phyloP scores from a whole-genome alignment of 2,888 invertebrate genomes.

The Harmothoe impar region DNA sequence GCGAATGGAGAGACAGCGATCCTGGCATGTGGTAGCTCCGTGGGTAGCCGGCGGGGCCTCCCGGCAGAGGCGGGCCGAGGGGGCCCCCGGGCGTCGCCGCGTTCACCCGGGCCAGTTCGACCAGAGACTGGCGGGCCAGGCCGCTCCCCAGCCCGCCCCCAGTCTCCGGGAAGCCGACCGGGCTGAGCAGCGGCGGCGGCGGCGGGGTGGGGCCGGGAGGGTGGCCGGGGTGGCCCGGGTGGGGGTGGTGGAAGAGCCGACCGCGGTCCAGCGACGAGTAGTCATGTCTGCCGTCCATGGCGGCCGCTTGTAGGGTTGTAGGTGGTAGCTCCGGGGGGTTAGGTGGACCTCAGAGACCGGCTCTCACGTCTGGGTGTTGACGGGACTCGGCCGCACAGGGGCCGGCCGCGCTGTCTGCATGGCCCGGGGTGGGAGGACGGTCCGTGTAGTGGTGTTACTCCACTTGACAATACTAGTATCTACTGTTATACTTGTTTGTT shows the following conservation, averaged over 20 bases:
- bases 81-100: conserved; percentile 51
- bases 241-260: conserved; percentile 44
- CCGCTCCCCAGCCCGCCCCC: background rate
- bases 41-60: background rate
- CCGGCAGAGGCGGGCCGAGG: background rate
- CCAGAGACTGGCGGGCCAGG: conserved; percentile 43
- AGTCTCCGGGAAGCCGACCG: background rate
- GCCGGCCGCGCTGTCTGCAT: conserved; percentile 42
- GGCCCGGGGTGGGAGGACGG: background rate
- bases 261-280: conserved; percentile 62
- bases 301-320: background rate
- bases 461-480: no score
- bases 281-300: conserved; percentile 62
- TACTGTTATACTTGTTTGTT: background rate
- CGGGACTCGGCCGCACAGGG: background rate
- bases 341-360: conserved; percentile 27
- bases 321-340: background rate
- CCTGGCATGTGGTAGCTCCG: background rate
- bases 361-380: conserved; percentile 45
- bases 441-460: no score
- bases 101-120: conserved; percentile 57
- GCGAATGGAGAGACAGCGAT: conserved; percentile 18
- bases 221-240: background rate
- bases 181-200: conserved; percentile 43
- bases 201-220: conserved; percentile 7